These are phyloP conservation scores for Myrmophylax atrothorax DNA, from an alignment of 2,113 vertebrate genomes.

Conservation along the genomic window DNA sequence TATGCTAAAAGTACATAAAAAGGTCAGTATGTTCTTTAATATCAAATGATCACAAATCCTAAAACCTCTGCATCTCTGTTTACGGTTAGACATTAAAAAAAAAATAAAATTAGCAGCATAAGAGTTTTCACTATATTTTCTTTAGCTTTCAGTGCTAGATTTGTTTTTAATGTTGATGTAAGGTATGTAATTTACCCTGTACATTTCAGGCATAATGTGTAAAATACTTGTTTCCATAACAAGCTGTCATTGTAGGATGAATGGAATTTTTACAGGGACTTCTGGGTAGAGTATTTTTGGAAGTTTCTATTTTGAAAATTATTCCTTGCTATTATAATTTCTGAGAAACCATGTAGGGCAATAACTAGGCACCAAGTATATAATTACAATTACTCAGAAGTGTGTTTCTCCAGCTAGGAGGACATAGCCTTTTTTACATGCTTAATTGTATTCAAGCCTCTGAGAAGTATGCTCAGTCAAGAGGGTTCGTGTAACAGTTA, in stretches of 20 bases:
- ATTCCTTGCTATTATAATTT: background rate
- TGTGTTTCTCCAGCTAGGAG: background rate
- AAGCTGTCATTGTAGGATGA: background rate
- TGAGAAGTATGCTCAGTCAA: background rate
- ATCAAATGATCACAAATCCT: background rate
- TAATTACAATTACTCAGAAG: background rate
- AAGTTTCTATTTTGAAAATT: conserved; percentile 3
- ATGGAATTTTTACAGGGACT: background rate
- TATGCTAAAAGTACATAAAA: background rate
- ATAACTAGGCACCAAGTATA: background rate
- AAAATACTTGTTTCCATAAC: background rate
- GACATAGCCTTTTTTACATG: background rate
- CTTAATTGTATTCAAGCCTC: background rate
- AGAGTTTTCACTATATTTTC: background rate
- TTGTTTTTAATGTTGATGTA: background rate
- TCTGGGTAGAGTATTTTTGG: background rate
- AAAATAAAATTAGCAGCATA: background rate
- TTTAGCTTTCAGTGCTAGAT: background rate
- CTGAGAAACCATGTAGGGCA: background rate
- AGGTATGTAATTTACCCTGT: background rate
- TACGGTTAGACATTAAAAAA: background rate
- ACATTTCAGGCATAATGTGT: background rate
- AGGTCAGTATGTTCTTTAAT: background rate
- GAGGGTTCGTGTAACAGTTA: background rate
- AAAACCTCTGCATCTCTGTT: background rate